phyloP scores from a whole-genome alignment of 2,113 vertebrate genomes.

The Cettia cetti region DNA sequence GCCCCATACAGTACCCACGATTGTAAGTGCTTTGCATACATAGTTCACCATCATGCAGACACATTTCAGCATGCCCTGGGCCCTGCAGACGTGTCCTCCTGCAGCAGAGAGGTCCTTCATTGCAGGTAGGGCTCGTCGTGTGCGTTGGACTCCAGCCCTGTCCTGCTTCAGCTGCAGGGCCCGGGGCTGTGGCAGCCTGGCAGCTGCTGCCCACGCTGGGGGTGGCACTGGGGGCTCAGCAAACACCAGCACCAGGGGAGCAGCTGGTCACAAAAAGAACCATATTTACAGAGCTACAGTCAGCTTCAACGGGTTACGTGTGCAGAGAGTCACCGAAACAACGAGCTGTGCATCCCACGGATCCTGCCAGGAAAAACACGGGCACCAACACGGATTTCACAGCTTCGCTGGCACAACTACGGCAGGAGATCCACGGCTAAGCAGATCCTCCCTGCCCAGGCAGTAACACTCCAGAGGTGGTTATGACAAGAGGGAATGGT shows the following conservation, averaged over 20 bases:
- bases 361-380: background rate
- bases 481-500: background rate
- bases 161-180: background rate
- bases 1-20: background rate
- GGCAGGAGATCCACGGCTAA: background rate
- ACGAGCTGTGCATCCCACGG: background rate
- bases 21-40: conserved; percentile 29
- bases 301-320: background rate
- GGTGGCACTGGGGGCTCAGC: background rate
- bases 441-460: background rate
- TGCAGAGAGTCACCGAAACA: background rate
- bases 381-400: conserved; percentile 23
- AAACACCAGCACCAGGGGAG: background rate
- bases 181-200: background rate
- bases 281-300: conserved; percentile 41
- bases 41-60: background rate
- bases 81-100: background rate
- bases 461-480: background rate
- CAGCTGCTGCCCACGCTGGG: background rate
- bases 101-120: conserved; percentile 30
- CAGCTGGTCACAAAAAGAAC: background rate
- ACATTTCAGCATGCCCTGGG: background rate
- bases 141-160: background rate
- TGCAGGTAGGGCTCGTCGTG: background rate
- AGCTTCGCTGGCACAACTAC: conserved; percentile 14